These are phyloP conservation scores for Eupithecia dodoneata DNA, from an alignment of 2,888 invertebrate genomes.

Conservation along the genomic window DNA sequence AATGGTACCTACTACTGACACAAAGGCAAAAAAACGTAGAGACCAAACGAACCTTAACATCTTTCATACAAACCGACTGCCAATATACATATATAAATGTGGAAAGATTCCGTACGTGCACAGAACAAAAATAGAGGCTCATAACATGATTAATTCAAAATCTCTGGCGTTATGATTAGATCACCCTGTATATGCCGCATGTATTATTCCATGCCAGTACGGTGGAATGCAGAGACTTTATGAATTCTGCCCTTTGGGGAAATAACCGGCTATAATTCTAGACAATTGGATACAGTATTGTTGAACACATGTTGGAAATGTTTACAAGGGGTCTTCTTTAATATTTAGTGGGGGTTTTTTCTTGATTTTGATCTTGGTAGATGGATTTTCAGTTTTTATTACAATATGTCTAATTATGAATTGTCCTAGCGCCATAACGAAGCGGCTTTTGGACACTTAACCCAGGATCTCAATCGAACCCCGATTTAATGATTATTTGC, in stretches of 20 bases:
- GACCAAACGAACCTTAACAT: neutral
- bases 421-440: too few relatives aligned
- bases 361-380: neutral
- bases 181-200: conserved; percentile 38
- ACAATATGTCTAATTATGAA: neutral
- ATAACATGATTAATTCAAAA: conserved; percentile 61
- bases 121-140: conserved; percentile 42
- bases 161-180: conserved; percentile 49
- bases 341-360: neutral
- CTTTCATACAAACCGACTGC: neutral
- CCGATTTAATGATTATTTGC: neutral
- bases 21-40: too few relatives aligned
- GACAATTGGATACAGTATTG: conserved; percentile 2
- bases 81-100: neutral
- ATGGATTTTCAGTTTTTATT: neutral
- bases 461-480: neutral
- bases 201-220: conserved; percentile 39
- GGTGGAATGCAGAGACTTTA: conserved; percentile 15
- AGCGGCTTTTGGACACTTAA: neutral
- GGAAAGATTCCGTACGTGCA: conserved; percentile 44
- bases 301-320: neutral
- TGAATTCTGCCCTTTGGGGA: conserved; percentile 22
- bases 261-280: conserved; percentile 10
- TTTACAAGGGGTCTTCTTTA: neutral
- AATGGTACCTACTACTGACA: too few relatives aligned